A percentile compares a stretch with the other conserved stretches of the same genome.
These are phyloP conservation scores for Alectura lathami DNA, from an alignment of 2,113 vertebrate genomes.

Conservation along the genomic window DNA sequence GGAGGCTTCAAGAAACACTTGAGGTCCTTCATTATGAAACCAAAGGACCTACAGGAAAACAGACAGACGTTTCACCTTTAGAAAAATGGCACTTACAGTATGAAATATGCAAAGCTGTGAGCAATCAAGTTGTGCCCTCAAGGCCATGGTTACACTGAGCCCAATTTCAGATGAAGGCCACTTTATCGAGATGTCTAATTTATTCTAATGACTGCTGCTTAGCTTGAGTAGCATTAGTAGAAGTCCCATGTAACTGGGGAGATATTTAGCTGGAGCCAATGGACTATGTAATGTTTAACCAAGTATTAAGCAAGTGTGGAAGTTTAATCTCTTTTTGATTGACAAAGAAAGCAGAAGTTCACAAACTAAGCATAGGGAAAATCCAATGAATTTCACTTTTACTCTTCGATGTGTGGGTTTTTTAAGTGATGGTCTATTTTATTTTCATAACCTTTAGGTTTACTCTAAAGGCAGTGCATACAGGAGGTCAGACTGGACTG, in stretches of 20 bases:
- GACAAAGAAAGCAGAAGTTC: neutral
- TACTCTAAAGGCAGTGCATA: neutral
- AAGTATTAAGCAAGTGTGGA: conserved; percentile 8
- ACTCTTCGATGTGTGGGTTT: neutral
- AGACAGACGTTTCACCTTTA: neutral
- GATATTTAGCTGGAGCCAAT: neutral
- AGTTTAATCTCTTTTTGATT: conserved; percentile 28
- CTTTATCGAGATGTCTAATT: neutral
- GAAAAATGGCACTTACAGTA: neutral
- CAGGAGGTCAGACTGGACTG: neutral
- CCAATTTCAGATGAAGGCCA: neutral
- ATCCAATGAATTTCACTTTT: neutral
- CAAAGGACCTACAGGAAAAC: neutral
- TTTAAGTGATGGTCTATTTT: neutral
- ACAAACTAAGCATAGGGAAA: neutral
- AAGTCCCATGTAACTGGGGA: neutral
- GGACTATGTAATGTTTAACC: neutral
- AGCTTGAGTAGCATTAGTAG: neutral
- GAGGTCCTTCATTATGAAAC: neutral
- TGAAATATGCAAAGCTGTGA: neutral
- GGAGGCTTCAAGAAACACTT: neutral
- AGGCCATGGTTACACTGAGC: neutral
- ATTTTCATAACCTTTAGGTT: neutral
- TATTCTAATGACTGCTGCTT: conserved; percentile 13
- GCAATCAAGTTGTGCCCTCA: neutral